These are phyloP conservation scores for Blastobasis lacticolella DNA, from an alignment of 2,888 invertebrate species.

Conservation along the genomic window DNA sequence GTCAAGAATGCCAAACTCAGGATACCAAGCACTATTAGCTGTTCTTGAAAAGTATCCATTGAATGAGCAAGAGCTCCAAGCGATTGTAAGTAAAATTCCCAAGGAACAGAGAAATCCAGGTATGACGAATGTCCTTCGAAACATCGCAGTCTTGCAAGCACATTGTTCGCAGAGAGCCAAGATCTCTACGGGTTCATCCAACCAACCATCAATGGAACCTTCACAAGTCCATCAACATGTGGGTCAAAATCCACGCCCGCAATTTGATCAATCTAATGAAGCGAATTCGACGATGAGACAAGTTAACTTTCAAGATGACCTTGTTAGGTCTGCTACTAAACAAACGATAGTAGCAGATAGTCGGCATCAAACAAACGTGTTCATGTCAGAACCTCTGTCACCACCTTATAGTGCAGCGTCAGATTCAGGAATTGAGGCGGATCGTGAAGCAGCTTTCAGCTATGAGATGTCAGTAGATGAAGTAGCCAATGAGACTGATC, in stretches of 20 bases:
- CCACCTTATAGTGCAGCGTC: neutral
- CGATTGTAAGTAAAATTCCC: no score
- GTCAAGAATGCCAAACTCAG: neutral
- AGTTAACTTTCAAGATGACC: neutral
- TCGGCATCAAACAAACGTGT: neutral
- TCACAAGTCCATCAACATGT: neutral
- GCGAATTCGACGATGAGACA: neutral
- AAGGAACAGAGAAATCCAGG: neutral
- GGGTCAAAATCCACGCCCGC: neutral
- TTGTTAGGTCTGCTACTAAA: neutral
- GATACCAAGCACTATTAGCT: neutral
- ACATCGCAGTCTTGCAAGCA: neutral
- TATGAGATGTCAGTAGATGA: conserved; percentile 1
- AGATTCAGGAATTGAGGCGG: no score
- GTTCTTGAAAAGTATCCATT: neutral
- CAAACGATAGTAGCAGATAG: neutral
- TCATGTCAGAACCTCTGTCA: neutral
- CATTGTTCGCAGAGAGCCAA: neutral
- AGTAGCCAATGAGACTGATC: neutral
- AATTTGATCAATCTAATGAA: neutral
- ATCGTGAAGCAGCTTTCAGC: neutral
- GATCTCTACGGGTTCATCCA: neutral
- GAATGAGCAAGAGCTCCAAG: conserved; percentile 1
- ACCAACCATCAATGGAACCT: conserved; percentile 1
- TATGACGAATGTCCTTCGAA: neutral